phyloP scores from a whole-genome alignment of 2,797 vertebrate species.

The Melanotaenia trifasciata region DNA sequence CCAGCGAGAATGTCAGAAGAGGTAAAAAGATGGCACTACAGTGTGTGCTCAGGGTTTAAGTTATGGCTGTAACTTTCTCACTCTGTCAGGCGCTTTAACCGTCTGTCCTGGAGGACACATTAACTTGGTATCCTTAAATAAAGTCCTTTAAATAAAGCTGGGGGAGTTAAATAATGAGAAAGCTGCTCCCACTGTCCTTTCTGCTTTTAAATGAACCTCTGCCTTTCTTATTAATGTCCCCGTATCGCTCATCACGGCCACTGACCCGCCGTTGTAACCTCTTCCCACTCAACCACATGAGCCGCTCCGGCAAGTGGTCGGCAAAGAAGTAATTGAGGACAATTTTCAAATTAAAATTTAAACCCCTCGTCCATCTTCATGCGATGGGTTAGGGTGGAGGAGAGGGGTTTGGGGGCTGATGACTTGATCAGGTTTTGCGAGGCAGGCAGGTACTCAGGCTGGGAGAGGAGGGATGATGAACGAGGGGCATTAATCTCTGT shows the following conservation, averaged over 20 bases:
- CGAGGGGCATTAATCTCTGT: conserved; percentile 95
- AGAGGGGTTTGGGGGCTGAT: conserved; percentile 76
- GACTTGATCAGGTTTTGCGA: conserved; percentile 94
- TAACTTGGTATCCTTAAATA: conserved; percentile 91
- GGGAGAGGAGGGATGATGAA: conserved; percentile 95
- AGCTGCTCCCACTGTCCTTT: conserved; percentile 83
- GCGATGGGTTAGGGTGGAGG: conserved; percentile 74
- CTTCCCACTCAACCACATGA: conserved; percentile 75
- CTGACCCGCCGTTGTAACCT: conserved; percentile 88
- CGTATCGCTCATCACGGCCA: conserved; percentile 91
- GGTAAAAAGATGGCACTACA: conserved; percentile 74
- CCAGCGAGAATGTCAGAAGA: conserved; percentile 73
- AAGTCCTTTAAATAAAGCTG: conserved; percentile 92
- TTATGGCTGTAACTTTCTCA: conserved; percentile 84
- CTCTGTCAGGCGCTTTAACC: conserved; percentile 84
- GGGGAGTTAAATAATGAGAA: conserved; percentile 87
- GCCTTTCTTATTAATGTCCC: conserved; percentile 92
- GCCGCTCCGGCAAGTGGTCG: conserved; percentile 87
- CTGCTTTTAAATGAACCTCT: conserved; percentile 92
- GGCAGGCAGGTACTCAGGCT: conserved; percentile 84
- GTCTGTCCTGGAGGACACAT: conserved; percentile 85
- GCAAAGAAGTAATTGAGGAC: conserved; percentile 87
- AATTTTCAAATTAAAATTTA: conserved; percentile 96
- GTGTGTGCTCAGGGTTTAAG: conserved; percentile 81
- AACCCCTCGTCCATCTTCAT: conserved; percentile 83